These are phyloP conservation scores for Sceloporus tristichus DNA, from an alignment of 2,113 vertebrate species.

Conservation along the genomic window DNA sequence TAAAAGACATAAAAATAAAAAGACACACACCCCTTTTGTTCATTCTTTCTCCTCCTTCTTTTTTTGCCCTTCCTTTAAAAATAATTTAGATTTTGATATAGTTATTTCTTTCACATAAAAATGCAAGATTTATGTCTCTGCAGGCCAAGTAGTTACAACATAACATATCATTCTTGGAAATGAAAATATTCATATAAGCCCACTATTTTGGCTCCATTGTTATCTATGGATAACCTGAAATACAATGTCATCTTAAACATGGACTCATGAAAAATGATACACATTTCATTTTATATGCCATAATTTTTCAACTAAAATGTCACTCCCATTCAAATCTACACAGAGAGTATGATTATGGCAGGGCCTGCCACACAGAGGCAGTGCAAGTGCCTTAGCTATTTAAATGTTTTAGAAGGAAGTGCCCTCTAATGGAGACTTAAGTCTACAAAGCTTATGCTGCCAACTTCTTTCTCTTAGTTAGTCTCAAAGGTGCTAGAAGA, in stretches of 20 bases:
- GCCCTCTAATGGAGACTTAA: too few relatives aligned
- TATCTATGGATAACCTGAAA: not conserved
- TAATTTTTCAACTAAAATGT: not conserved
- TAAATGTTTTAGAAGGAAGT: not conserved
- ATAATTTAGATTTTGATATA: constrained; percentile 24
- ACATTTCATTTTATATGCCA: not conserved
- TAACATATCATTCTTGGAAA: constrained; percentile 30
- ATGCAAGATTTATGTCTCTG: constrained; percentile 50
- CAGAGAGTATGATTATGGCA: not conserved
- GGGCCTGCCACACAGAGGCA: not conserved
- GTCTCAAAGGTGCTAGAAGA: too few relatives aligned
- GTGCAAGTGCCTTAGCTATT: not conserved
- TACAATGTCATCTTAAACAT: not conserved
- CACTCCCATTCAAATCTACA: not conserved
- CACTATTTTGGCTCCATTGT: constrained; percentile 13
- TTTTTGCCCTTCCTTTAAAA: constrained; percentile 29
- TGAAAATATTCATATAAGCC: constrained; percentile 11
- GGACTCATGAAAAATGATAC: not conserved
- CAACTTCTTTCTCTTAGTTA: too few relatives aligned
- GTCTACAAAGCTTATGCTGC: too few relatives aligned
- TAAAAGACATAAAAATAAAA: constrained; percentile 38
- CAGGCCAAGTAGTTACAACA: constrained; percentile 40
- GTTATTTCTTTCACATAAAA: constrained; percentile 46
- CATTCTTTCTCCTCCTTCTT: not conserved
- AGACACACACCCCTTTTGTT: not conserved